Percentiles rank a stretch among this genome's conserved stretches.
Evolutionary conservation across 1,140 invertebrate genomes (phyloP).

Genomic region (Doryteuthis pealeii): DNA sequence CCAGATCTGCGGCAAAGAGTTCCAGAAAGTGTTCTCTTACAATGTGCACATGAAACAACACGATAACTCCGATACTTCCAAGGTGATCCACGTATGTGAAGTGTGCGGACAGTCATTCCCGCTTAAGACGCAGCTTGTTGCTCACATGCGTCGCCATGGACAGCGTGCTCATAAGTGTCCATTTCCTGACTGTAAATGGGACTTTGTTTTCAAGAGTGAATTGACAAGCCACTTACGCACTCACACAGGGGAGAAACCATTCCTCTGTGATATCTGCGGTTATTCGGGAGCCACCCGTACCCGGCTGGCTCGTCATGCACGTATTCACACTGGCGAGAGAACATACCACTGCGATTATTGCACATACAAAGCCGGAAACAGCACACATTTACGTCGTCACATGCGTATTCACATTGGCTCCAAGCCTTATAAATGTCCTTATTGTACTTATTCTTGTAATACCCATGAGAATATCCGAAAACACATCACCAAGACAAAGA

Average conservation of each 20-base stretch:
- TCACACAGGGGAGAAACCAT: constrained; percentile 61
- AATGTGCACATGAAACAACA: constrained; percentile 45
- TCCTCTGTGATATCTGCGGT: constrained; percentile 68
- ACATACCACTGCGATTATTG: constrained; percentile 80
- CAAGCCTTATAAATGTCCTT: constrained; percentile 76
- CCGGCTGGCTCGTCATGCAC: constrained; percentile 66
- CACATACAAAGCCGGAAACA: constrained; percentile 53
- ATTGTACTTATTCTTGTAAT: constrained; percentile 79
- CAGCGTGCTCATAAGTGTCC: constrained; percentile 67
- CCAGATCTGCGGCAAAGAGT: constrained; percentile 48
- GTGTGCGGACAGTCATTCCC: constrained; percentile 67
- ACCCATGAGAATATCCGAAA: constrained; percentile 85
- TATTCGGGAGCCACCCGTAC: constrained; percentile 78
- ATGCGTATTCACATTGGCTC: constrained; percentile 83
- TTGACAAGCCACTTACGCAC: constrained; percentile 47
- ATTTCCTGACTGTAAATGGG: constrained; percentile 54
- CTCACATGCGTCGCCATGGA: constrained; percentile 68
- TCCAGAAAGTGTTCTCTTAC: constrained; percentile 40
- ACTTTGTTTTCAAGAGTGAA: constrained; percentile 59
- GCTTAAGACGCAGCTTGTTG: constrained; percentile 64
- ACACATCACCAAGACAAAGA: constrained; percentile 77
- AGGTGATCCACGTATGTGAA: constrained; percentile 62
- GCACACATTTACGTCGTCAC: constrained; percentile 59
- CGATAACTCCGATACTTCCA: constrained; percentile 38
- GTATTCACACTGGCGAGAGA: constrained; percentile 61